Conservation (phyloP, 1,140 invertebrate species). For the Portunus trituberculatus region DNA sequence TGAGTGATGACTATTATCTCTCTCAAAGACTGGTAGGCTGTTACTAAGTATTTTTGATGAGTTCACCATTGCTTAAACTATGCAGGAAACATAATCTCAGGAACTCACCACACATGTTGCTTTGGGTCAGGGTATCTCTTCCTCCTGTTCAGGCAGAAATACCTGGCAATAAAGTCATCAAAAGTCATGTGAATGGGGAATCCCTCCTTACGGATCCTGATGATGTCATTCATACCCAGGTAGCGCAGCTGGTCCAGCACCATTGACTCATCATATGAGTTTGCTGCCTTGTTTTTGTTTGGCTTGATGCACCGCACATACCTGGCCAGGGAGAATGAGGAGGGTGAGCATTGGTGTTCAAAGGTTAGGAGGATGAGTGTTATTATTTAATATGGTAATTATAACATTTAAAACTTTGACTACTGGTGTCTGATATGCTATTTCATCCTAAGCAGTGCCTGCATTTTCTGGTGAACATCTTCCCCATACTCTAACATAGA, state of each 20-base stretch:
- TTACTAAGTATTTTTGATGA: no score
- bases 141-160: constrained; percentile 86
- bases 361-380: no score
- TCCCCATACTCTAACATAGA: neutral
- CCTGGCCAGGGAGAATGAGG: constrained; percentile 81
- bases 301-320: constrained; percentile 98
- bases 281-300: constrained; percentile 92
- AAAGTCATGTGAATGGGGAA: constrained; percentile 93
- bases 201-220: constrained; percentile 94
- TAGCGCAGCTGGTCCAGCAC: constrained; percentile 95
- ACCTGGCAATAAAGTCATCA: constrained; percentile 89
- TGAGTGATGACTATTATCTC: no score
- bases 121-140: constrained; percentile 73
- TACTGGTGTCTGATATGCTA: no score
- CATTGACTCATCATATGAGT: constrained; percentile 90
- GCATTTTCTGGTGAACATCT: no score
- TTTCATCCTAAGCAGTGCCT: no score
- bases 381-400: no score
- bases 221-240: constrained; percentile 97
- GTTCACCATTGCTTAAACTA: no score
- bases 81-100: neutral
- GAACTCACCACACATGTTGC: constrained; percentile 74
- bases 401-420: no score
- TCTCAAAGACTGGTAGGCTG: no score
- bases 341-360: no score